phyloP scores from a whole-genome alignment of 2,113 vertebrate species.

The Rhegmatorhina hoffmannsi region DNA sequence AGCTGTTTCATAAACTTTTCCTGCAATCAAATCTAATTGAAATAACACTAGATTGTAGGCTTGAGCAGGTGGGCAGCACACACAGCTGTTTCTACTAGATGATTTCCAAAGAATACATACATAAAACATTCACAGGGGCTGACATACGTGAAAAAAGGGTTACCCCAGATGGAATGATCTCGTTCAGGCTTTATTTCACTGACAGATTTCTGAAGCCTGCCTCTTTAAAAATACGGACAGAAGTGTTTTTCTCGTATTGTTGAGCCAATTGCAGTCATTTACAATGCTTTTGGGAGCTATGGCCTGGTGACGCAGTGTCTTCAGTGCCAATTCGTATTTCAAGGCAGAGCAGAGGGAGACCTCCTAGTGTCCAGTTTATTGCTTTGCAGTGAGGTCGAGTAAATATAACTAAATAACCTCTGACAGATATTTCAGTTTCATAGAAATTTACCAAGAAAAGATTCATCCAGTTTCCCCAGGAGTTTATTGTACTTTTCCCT shows the following conservation, averaged over 20 bases:
- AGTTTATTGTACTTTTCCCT: not conserved
- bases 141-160: slow-evolving; percentile 53
- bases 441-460: not conserved
- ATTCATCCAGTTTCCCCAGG: not conserved
- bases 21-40: slow-evolving; percentile 74
- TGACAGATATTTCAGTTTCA: not conserved
- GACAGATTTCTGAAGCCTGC: slow-evolving; percentile 23
- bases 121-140: slow-evolving; percentile 58
- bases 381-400: not conserved
- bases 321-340: not conserved
- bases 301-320: not conserved
- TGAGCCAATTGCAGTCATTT: not conserved
- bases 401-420: not conserved
- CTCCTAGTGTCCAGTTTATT: not conserved
- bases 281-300: not conserved
- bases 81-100: slow-evolving; percentile 69
- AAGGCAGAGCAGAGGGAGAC: not conserved
- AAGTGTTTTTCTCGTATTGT: not conserved
- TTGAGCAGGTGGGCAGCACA: slow-evolving; percentile 71
- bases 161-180: slow-evolving; percentile 54
- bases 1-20: slow-evolving; percentile 73
- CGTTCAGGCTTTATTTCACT: slow-evolving; percentile 49
- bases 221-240: slow-evolving; percentile 42
- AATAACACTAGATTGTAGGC: slow-evolving; percentile 70
- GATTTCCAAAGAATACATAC: slow-evolving; percentile 66